Base-by-base conservation (phyloP, 2,888 invertebrate genomes). In the Gastrophysa polygoni region DNA sequence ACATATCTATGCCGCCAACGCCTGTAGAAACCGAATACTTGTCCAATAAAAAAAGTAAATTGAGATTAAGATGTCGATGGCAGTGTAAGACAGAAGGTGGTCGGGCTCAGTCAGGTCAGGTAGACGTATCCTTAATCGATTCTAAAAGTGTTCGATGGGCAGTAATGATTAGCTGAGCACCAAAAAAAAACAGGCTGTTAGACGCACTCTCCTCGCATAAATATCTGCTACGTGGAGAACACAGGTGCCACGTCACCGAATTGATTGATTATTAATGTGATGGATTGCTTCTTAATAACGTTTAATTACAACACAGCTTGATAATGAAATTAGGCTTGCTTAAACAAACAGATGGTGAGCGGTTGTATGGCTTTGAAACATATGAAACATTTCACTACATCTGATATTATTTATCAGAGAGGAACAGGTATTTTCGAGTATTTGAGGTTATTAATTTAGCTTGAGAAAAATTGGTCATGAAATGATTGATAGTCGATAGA, bases 141-240 rank as follows among this genome's bases (percentile, higher is more conserved):
- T 74, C 69, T 71, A 69, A 75, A 75, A 74, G 74, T 77, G 75
- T 76, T 77, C 75, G 76, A 77, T 76, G 74, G 69, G 66, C 69
- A 72, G 73, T 74, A 74, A 73, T 65, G 75, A 76, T 77, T 76
- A 75, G 73, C 48, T 56, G 64, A 66, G 56, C 63, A 67, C 68
- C 69, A 68, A 70, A 70, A 68, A 70, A 70, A 72, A 74, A 75
- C 68, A 66, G 57, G 68, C 70, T 69, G 72, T 72, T 73, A 74
- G 68, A 69, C 59, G 66, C 68, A 17, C 16, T 58, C 61, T 64
- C 60, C 65, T 64, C 67, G 59, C 52, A 47, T 61, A 66, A 61
- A 61, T 66, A 68, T 24, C 18, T 46, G 43, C 18, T 56, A 11
- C 38, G 55, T 20, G 28, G 43, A 4, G 20, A 43, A 43, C 49